Percentiles rank a stretch among this genome's conserved stretches.
Evolutionary conservation across 2,888 invertebrate genomes (phyloP).

Genomic region (Athrips mouffetella): DNA sequence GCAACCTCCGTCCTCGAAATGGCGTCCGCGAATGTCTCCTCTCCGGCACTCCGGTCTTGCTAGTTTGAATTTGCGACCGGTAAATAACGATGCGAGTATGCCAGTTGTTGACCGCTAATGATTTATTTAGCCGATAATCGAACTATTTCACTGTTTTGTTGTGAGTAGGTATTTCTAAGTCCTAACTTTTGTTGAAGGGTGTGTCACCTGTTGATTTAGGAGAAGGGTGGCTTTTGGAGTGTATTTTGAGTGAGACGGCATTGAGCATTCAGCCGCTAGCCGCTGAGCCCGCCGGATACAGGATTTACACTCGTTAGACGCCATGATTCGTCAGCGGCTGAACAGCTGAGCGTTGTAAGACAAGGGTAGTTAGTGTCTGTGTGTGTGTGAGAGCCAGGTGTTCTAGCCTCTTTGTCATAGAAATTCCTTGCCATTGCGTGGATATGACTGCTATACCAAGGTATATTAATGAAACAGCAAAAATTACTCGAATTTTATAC

Average conservation of each 20-base stretch:
- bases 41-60: slow-evolving; percentile 31
- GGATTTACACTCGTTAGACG: neutral
- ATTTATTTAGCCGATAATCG: slow-evolving; percentile 15
- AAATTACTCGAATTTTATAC: no score
- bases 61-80: slow-evolving; percentile 72
- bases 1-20: slow-evolving; percentile 58
- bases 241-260: neutral
- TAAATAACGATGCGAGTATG: slow-evolving; percentile 54
- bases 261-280: slow-evolving; percentile 14
- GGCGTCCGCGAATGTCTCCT: slow-evolving; percentile 59
- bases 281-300: slow-evolving; percentile 3
- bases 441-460: no score
- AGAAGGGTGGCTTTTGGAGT: slow-evolving; percentile 30
- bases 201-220: slow-evolving; percentile 70
- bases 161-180: neutral
- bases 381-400: slow-evolving; percentile 40
- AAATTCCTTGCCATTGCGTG: neutral
- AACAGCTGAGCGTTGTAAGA: slow-evolving; percentile 12
- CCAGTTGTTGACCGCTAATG: slow-evolving; percentile 37
- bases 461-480: no score
- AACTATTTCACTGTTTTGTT: slow-evolving; percentile 16
- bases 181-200: slow-evolving; percentile 42
- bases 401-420: slow-evolving; percentile 15
- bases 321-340: slow-evolving; percentile 6
- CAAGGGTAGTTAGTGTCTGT: slow-evolving; percentile 8